These are phyloP conservation scores for Drosophila fulvimacula DNA, from an alignment of 2,888 invertebrate genomes.

Conservation along the genomic window DNA sequence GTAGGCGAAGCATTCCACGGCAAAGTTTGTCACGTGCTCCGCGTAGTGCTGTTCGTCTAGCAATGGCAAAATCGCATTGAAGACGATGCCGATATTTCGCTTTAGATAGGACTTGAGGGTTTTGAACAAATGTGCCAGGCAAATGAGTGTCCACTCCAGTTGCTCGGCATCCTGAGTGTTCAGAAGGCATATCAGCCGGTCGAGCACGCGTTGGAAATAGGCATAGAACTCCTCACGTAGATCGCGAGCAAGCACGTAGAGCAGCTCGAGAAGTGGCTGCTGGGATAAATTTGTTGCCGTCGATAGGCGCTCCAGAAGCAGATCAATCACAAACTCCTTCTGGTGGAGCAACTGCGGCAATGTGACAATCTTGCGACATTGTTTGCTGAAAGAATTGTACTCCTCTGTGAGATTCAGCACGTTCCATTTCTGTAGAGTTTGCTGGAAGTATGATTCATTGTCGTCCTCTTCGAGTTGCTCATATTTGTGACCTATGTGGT, in stretches of 20 bases:
- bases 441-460: conserved; percentile 91
- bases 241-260: conserved; percentile 94
- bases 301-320: conserved; percentile 90
- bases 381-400: conserved; percentile 91
- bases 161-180: conserved; percentile 92
- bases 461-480: conserved; percentile 88
- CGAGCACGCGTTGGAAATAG: conserved; percentile 92
- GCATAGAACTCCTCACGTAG: conserved; percentile 94
- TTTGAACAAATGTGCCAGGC: conserved; percentile 96
- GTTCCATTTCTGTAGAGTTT: conserved; percentile 94
- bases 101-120: conserved; percentile 93
- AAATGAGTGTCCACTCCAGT: conserved; percentile 93
- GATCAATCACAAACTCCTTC: conserved; percentile 90
- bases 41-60: conserved; percentile 90
- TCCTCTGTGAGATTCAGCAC: conserved; percentile 94
- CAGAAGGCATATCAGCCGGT: conserved; percentile 89
- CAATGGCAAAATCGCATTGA: conserved; percentile 90
- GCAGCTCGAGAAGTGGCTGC: conserved; percentile 92
- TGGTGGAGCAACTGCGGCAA: conserved; percentile 93
- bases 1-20: conserved; percentile 98
- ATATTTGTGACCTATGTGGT: conserved; percentile 92
- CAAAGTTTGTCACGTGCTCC: conserved; percentile 95
- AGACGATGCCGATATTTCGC: conserved; percentile 90
- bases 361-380: conserved; percentile 91
- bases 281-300: conserved; percentile 90